Base-by-base conservation (phyloP, 2,797 vertebrate genomes). In the Eospalax fontanierii region DNA sequence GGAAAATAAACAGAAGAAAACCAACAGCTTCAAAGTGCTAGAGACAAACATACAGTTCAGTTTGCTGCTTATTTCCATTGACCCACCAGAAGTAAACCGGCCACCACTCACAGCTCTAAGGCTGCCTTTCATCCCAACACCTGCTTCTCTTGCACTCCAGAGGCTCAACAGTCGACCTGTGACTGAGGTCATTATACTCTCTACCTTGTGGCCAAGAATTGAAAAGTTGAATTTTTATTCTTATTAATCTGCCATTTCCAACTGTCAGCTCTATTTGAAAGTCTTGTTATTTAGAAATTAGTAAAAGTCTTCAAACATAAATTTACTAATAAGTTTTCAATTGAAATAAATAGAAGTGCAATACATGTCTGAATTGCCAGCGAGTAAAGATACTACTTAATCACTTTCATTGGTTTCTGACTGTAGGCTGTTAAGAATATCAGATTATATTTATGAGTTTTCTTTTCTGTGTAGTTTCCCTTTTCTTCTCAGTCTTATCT, bases 401-500 rank as follows among this genome's bases (percentile, higher is more conserved):
- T 43, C 89, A 24, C 28, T 93, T 89, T 87, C 15, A 8, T 66
- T 85, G 50, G 35, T 94, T 90, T 83, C 16, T 74, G 81, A 76
- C 28, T 6, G 9, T 46, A 66, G 46, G 38, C 26, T 94, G 15
- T 92, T 57, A 85, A 89, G 73, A 74, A 82, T 35, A 89, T 35
- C 73, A 57, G 54, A 84, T 7, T 54, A 54, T 54, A 54, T 38
- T 70, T 22, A 33, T 80, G 66, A 2, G 18, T 81, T 93, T 93
- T 81, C 22, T 74, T 59, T 85, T 74, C 50, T 79, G 35, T 78
- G 40, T 75, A 11, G 50, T 89, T 89, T 94, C 70, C n/a, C 66
- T 94, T 91, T 81, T 76, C 33, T 92, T 85, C 28, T 89, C 11
- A 66, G 63, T 73, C 54, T 93, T 21, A 76, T 90, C 95, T 96